Conservation (phyloP, 92 coral and sea anemone genomes). For the Epizoanthus stellaris region DNA sequence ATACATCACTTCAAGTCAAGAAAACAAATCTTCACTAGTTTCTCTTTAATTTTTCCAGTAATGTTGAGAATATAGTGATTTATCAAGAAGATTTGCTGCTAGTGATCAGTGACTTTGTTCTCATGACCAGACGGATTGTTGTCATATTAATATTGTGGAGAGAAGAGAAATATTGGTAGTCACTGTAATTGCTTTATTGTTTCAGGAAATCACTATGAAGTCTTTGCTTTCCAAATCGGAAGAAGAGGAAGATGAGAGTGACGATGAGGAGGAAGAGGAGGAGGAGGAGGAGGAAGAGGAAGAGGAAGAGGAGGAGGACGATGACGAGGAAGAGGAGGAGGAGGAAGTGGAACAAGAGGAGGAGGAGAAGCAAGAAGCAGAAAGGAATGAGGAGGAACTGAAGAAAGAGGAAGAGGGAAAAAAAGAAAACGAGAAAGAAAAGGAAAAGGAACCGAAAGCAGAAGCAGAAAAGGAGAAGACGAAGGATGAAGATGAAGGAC, state of each 20-base stretch:
- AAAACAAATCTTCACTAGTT: too few relatives aligned
- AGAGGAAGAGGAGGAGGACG: slow-evolving; percentile 53
- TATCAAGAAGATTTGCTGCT: too few relatives aligned
- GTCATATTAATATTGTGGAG: background rate
- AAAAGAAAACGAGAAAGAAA: slow-evolving; percentile 31
- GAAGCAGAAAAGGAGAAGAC: slow-evolving; percentile 22
- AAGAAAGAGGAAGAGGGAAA: slow-evolving; percentile 44
- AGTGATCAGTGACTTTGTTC: too few relatives aligned
- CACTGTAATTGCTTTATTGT: background rate
- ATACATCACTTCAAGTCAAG: too few relatives aligned
- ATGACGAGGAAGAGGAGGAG: slow-evolving; percentile 56
- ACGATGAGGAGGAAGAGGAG: slow-evolving; percentile 54
- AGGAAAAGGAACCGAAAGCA: background rate
- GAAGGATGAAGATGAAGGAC: slow-evolving; percentile 30
- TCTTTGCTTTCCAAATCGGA: slow-evolving; percentile 60
- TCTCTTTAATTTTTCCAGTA: too few relatives aligned
- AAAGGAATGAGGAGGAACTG: slow-evolving; percentile 44
- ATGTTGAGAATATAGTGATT: too few relatives aligned
- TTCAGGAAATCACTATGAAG: slow-evolving; percentile 83
- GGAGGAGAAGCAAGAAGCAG: slow-evolving; percentile 45
- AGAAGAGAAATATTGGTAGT: background rate
- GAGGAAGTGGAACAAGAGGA: slow-evolving; percentile 44
- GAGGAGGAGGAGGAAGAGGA: slow-evolving; percentile 56
- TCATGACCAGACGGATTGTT: too few relatives aligned
- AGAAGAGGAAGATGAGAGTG: slow-evolving; percentile 67